Percentiles rank a stretch among this genome's conserved stretches.
Evolutionary conservation across 2,888 invertebrate genomes (phyloP).

Genomic region (Craniophora ligustri): DNA sequence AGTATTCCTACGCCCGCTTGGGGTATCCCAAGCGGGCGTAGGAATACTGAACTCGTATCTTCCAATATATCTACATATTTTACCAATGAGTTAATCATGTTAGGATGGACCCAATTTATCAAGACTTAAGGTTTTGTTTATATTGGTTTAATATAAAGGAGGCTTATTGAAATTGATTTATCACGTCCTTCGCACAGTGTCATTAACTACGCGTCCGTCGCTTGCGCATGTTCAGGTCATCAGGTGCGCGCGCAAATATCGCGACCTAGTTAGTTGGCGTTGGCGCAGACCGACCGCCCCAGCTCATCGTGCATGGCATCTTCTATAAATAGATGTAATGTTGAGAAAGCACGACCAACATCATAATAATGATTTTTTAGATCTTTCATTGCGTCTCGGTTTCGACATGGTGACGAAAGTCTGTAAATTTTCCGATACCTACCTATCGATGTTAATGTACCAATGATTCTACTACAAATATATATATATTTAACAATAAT

Average conservation of each 20-base stretch:
- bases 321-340: conserved; percentile 78
- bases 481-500: no score
- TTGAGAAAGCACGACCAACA: conserved; percentile 72
- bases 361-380: conserved; percentile 39
- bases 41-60: conserved; percentile 32
- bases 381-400: conserved; percentile 37
- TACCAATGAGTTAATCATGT: conserved; percentile 53
- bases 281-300: conserved; percentile 64
- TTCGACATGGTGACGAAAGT: no score
- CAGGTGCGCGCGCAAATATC: conserved; percentile 70
- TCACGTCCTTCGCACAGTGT: conserved; percentile 63
- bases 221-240: conserved; percentile 66
- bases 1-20: conserved; percentile 49
- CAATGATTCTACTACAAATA: no score
- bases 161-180: conserved; percentile 53
- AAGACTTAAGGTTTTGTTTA: conserved; percentile 42
- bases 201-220: conserved; percentile 62
- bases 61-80: conserved; percentile 51
- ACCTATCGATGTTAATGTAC: not conserved
- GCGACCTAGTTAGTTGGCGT: conserved; percentile 80
- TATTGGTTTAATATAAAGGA: conserved; percentile 52
- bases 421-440: conserved; percentile 14
- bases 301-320: conserved; percentile 70
- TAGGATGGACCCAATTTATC: conserved; percentile 51
- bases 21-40: no score